Conservation (phyloP, 1,140 invertebrate species). For the Diabrotica undecimpunctata region DNA sequence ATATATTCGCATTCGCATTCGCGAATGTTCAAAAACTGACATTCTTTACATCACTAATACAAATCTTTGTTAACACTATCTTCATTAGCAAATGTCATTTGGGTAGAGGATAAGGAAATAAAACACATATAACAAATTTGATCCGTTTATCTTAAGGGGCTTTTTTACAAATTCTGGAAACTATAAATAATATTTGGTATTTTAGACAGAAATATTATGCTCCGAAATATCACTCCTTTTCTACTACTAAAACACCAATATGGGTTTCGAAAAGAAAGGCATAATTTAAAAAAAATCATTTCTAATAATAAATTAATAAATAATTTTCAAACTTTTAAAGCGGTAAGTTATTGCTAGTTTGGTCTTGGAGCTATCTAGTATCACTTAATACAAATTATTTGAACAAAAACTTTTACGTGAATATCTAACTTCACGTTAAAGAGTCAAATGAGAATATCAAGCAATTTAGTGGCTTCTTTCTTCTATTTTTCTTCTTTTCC, state of each 20-base stretch:
- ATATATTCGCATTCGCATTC: too few relatives aligned
- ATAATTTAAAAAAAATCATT: not conserved
- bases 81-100: too few relatives aligned
- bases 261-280: not conserved
- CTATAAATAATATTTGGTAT: conserved; percentile 3
- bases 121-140: not conserved
- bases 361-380: conserved; percentile 1
- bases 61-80: too few relatives aligned
- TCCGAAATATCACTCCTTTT: not conserved
- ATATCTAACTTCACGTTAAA: too few relatives aligned
- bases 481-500: not conserved
- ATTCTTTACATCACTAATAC: too few relatives aligned
- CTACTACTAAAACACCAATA: not conserved
- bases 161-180: not conserved
- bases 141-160: not conserved
- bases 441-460: too few relatives aligned
- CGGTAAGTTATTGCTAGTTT: not conserved
- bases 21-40: too few relatives aligned
- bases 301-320: not conserved
- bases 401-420: not conserved
- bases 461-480: too few relatives aligned
- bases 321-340: not conserved
- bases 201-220: not conserved
- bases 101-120: too few relatives aligned
- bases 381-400: not conserved